Evolutionary conservation across 37 sponge, comb jelly and placozoan species (phyloP), one percentile per base, ranked within the genome.

Genomic region (Dysidea cf. avara): DNA sequence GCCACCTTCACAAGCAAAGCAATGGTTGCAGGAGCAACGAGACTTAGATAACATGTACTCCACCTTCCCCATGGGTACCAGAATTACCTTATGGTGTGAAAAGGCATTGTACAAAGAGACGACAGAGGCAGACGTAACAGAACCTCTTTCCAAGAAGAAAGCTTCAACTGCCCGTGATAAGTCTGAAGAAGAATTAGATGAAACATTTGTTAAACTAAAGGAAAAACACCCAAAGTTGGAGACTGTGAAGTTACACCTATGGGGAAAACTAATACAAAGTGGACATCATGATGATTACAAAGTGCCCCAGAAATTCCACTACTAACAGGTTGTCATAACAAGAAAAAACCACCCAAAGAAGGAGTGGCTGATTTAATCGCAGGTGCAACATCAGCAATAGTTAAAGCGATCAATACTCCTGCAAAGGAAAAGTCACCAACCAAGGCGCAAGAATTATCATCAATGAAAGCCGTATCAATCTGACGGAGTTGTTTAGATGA

Each of bases 281-380:
- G 74, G 74, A 12, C 62, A 39, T 39, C 74, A 59, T 59, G 49
- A 57, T 59, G 47, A 59, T 40, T 73, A 73, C 58, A 58, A 54
- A 25, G 37, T 39, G n/a, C 72, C 72, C 18, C 72, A 56, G 35
- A 71, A 71, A 39, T 56, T 71, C 35, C 72, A 9, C 51, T 48
- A 6, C 48, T 51, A 66, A 25, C 68, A 46, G n/a, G 51, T 7
- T n/a, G n/a, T n/a, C n/a, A n/a, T n/a, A n/a, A n/a, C n/a, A n/a
- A n/a, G n/a, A n/a, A n/a, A n/a, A 71, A 54, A 32, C 39, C 38
- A n/a, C 54, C 32, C n/a, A 71, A 53, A 31, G 72, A 71, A 7
- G 48, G 38, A 25, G 9, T 71, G 7, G 24, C 40, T 18, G 72
- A 55, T 56, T 56, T 40, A 22, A 18, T 71, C 11, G 36, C 72